Base-by-base conservation (phyloP, 1,140 invertebrate species). In the Charaxes varanes region DNA sequence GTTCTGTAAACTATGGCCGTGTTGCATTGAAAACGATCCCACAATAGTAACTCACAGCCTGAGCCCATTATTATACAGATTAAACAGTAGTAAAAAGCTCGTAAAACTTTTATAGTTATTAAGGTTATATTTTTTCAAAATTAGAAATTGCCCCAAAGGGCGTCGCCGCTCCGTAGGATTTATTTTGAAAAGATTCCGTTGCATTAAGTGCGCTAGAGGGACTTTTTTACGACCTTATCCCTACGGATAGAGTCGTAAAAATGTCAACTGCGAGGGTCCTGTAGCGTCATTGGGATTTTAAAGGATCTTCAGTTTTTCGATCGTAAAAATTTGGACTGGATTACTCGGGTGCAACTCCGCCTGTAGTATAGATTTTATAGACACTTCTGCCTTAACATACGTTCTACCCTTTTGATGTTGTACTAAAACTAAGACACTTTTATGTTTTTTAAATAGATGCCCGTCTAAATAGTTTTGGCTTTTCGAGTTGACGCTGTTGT, bases 81-180 rank as follows among this genome's bases (percentile, higher is more conserved):
- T 76, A 78, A 77, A 74, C 62, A 66, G 68, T 69, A 77, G 66
- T 79, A 77, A 81, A 78, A 70, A 35, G 19, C 30, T 63, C 61
- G 56, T 81, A 67, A 81, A 79, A 70, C 19, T 66, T 78, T 76
- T 70, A 76, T 74, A 59, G 62, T 60, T 67, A 65, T 67, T 50
- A 62, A 57, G 49, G 51, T 45, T 54, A 66, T 65, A 66, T 63
- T 70, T 65, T 63, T 62, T 54, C 40, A 62, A 68, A 74, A 68
- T 71, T 67, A 61, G 60, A 67, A 76, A 73, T 64, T 54, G 52
- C 54, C 50, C 56, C 62, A 64, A 72, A 66, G 59, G 44, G 43
- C 48, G 64, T 67, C 41, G 57, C 69, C 58, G 64, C 47, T 28
- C 10, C 49, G 26, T 12, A 31, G 37, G 56, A 59, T 56, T 44